Percentiles rank a stretch among this genome's conserved stretches.
These are phyloP conservation scores for Philereme vetulata DNA, from an alignment of 2,888 invertebrate species.

Conservation along the genomic window DNA sequence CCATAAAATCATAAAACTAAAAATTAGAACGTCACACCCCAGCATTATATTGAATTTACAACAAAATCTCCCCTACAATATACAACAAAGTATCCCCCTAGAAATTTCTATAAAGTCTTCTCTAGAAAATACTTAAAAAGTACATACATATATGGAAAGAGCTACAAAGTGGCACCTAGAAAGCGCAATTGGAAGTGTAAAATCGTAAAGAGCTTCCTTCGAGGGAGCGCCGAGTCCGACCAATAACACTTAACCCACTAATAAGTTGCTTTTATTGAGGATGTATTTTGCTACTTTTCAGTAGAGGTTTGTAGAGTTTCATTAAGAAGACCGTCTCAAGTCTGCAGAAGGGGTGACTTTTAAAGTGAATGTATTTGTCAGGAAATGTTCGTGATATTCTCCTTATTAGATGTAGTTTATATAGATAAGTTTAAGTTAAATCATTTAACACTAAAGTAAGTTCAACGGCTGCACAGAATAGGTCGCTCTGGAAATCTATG, in stretches of 20 bases:
- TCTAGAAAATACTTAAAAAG: neutral
- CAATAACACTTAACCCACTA: conserved; percentile 2
- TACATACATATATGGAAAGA: neutral
- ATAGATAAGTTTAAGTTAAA: too few relatives aligned
- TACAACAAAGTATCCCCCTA: conserved; percentile 2
- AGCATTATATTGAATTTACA: conserved; percentile 8
- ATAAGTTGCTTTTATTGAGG: neutral
- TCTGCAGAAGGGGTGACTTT: too few relatives aligned
- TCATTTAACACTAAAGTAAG: too few relatives aligned
- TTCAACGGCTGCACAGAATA: too few relatives aligned
- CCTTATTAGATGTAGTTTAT: too few relatives aligned
- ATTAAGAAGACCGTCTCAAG: too few relatives aligned
- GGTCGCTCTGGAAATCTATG: too few relatives aligned
- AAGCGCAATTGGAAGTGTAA: conserved; percentile 13
- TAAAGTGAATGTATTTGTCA: too few relatives aligned
- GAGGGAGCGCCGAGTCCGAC: conserved; percentile 10
- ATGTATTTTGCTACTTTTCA: conserved; percentile 5
- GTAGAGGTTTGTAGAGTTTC: neutral
- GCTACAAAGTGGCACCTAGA: conserved; percentile 12
- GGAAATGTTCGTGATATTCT: too few relatives aligned
- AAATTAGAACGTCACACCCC: conserved; percentile 12
- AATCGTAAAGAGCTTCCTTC: conserved; percentile 20
- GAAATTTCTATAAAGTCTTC: conserved; percentile 5
- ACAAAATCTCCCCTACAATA: conserved; percentile 14
- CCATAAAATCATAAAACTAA: conserved; percentile 7